Percentiles rank a stretch among this genome's conserved stretches.
These are phyloP conservation scores for Xestia ashworthii DNA, from an alignment of 2,888 invertebrate genomes.

Conservation along the genomic window DNA sequence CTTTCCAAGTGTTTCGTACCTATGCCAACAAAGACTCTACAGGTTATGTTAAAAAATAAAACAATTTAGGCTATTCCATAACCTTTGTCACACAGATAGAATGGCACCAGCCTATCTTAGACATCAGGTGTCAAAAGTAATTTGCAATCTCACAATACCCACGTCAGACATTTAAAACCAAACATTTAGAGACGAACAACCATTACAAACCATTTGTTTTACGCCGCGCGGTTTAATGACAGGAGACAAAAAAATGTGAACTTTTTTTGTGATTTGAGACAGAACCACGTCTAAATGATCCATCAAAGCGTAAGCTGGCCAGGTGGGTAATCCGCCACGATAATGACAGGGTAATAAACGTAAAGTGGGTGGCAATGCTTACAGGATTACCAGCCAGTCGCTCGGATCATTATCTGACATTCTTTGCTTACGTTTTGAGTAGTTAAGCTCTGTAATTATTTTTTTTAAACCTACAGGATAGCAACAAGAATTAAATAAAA, in stretches of 20 bases:
- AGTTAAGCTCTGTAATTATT: constrained; percentile 37
- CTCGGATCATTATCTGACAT: constrained; percentile 50
- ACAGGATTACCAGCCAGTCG: constrained; percentile 73
- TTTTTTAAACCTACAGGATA: not conserved
- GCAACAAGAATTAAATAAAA: not conserved
- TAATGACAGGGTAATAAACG: constrained; percentile 73
- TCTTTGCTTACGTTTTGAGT: constrained; percentile 51
- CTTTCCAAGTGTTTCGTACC: not conserved
- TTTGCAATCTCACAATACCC: not conserved
- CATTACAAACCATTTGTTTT: constrained; percentile 22
- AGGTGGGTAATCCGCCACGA: constrained; percentile 61
- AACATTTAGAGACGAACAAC: not conserved
- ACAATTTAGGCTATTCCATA: not conserved
- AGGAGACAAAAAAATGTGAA: constrained; percentile 27
- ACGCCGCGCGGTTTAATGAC: constrained; percentile 14
- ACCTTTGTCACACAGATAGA: not conserved
- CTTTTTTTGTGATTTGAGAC: constrained; percentile 55
- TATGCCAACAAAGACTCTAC: not conserved
- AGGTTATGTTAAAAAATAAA: not conserved
- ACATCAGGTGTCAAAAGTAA: not conserved
- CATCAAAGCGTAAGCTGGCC: constrained; percentile 72
- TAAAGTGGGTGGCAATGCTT: constrained; percentile 75
- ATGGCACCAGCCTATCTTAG: not conserved
- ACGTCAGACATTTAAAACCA: not conserved
- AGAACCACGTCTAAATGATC: constrained; percentile 70